Conservation (phyloP, 2,797 vertebrate species). For the Ciconia nigra region DNA sequence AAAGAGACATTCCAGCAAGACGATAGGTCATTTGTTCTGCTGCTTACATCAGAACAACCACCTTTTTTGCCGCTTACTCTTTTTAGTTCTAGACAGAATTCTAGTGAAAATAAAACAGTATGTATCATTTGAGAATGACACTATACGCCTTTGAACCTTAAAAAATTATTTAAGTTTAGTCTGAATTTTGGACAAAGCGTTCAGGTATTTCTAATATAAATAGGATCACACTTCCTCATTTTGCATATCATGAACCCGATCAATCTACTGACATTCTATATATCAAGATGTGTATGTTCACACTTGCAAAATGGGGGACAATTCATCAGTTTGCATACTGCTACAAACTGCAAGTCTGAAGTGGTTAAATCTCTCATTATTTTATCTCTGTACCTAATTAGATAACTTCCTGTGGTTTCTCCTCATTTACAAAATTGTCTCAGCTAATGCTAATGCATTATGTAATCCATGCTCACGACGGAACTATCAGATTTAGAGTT, state of each 20-base stretch:
- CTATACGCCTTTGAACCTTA: background rate
- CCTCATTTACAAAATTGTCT: background rate
- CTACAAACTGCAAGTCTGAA: background rate
- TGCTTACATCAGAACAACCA: background rate
- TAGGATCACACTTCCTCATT: background rate
- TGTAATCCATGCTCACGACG: background rate
- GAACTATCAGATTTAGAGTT: background rate
- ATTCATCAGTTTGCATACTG: background rate
- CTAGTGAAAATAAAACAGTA: background rate
- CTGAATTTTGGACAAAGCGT: background rate
- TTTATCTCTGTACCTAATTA: background rate
- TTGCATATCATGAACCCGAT: background rate
- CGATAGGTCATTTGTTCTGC: background rate
- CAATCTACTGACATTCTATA: background rate
- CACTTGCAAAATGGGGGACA: background rate
- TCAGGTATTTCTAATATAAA: background rate
- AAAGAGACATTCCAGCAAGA: background rate
- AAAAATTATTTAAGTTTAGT: background rate
- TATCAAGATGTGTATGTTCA: background rate
- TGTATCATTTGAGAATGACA: background rate
- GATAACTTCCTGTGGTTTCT: background rate
- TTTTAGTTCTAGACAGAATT: background rate
- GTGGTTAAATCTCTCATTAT: background rate
- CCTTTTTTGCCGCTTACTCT: background rate
- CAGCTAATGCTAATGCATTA: background rate